Evolutionary conservation across 2,797 vertebrate species (phyloP).

Genomic region (Anguilla anguilla): DNA sequence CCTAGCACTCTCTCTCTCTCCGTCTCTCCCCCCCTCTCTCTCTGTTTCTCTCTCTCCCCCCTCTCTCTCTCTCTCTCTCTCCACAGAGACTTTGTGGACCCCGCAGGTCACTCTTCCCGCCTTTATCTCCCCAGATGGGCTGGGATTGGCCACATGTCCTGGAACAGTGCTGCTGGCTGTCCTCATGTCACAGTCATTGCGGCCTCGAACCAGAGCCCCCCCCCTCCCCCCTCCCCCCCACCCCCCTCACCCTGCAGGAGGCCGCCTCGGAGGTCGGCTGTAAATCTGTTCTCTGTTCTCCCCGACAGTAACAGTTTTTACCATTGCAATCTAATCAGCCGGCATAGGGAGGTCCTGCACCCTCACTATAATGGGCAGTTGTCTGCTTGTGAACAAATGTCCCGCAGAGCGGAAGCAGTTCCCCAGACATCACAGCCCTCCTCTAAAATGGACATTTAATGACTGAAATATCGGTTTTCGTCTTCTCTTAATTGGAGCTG

Average conservation of each 20-base stretch:
- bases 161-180: neutral
- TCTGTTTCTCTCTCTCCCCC: neutral
- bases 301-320: neutral
- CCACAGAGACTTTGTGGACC: neutral
- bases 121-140: neutral
- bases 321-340: neutral
- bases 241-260: neutral
- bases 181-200: neutral
- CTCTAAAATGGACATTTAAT: neutral
- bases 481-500: neutral
- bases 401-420: neutral
- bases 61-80: neutral
- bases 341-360: neutral
- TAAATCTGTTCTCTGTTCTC: neutral
- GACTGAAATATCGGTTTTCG: neutral
- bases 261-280: neutral
- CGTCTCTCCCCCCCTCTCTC: neutral
- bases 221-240: neutral
- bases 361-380: neutral
- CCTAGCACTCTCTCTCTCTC: neutral
- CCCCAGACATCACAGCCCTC: neutral
- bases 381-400: neutral
- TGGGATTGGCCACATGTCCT: neutral
- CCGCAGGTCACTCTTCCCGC: neutral
- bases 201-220: neutral